Conservation (phyloP, 2,113 vertebrate species). For the Ophthalmolycus amberensis region DNA sequence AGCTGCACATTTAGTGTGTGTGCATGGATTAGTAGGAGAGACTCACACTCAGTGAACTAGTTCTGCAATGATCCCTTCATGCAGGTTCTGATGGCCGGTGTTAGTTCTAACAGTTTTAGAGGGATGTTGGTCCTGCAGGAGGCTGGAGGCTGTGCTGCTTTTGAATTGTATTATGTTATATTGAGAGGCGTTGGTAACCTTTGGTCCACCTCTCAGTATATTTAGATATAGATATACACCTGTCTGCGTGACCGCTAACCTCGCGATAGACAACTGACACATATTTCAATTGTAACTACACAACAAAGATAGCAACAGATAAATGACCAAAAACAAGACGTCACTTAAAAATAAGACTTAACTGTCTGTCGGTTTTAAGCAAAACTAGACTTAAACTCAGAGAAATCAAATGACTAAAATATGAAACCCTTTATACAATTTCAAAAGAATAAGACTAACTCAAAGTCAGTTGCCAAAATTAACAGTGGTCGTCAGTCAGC, state of each 20-base stretch:
- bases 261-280: background rate
- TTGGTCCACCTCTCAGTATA: no score
- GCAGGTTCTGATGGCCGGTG: no score
- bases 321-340: background rate
- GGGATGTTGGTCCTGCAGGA: no score
- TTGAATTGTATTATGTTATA: no score
- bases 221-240: no score
- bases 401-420: background rate
- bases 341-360: background rate
- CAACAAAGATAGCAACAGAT: background rate
- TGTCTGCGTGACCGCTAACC: background rate
- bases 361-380: background rate
- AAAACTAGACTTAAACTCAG: background rate
- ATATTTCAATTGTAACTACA: background rate
- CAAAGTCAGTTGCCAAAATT: background rate
- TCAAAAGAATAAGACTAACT: background rate
- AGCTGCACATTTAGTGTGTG: background rate
- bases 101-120: no score
- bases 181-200: no score
- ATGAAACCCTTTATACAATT: background rate
- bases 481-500: background rate
- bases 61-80: no score
- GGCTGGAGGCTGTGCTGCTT: no score
- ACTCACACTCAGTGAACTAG: background rate
- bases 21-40: constrained; percentile 9